Evolutionary conservation across 2,797 vertebrate species (phyloP).

Genomic region (Leptoclinus maculatus): DNA sequence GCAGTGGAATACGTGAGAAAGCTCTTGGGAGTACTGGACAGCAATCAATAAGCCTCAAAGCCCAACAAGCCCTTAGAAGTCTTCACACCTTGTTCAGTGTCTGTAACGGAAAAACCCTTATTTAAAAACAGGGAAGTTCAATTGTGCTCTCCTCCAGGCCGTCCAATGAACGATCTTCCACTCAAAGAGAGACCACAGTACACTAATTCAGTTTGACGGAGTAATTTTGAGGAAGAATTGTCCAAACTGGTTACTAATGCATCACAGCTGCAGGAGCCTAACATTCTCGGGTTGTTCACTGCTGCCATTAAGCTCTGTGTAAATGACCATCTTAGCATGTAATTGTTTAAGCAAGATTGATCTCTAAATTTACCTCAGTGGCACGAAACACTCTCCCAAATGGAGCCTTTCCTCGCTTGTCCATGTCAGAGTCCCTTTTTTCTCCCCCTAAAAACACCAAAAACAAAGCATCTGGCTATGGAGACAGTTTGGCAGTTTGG

Average conservation of each 20-base stretch:
- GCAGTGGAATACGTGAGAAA: no score
- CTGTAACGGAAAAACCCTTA: neutral
- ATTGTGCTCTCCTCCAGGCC: neutral
- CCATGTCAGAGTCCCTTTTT: conserved; percentile 21
- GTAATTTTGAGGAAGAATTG: conserved; percentile 43
- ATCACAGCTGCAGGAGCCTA: conserved; percentile 39
- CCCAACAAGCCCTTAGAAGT: neutral
- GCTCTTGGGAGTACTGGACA: no score
- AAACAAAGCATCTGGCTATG: conserved; percentile 77
- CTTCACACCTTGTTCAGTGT: neutral
- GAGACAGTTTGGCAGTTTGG: conserved; percentile 77
- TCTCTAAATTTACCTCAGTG: conserved; percentile 62
- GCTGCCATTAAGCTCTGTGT: conserved; percentile 54
- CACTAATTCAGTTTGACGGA: conserved; percentile 51
- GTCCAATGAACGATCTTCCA: conserved; percentile 11
- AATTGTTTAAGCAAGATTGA: conserved; percentile 74
- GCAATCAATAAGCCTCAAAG: neutral
- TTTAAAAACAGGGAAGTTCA: conserved; percentile 14
- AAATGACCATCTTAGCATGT: conserved; percentile 65
- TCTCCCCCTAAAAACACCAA: conserved; percentile 26
- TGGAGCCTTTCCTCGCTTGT: conserved; percentile 18
- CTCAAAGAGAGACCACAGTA: neutral
- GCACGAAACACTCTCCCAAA: conserved; percentile 12
- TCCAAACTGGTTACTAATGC: conserved; percentile 49
- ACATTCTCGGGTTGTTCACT: conserved; percentile 15